Conservation (phyloP, 23 tunicate species). For the Ascidia mentula region DNA sequence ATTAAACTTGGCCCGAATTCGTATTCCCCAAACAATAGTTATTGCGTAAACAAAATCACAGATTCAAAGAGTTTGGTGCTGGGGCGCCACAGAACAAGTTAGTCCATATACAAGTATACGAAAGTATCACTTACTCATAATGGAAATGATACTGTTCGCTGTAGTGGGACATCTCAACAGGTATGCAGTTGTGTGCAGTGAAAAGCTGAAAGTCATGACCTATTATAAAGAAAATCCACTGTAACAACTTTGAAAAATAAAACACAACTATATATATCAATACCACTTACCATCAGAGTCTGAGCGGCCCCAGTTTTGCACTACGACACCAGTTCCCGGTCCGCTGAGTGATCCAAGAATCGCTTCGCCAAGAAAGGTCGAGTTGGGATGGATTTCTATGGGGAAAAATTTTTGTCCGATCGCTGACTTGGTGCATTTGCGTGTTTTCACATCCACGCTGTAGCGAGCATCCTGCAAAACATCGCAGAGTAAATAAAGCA, state of each 20-base stretch:
- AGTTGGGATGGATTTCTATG: slow-evolving; percentile 32
- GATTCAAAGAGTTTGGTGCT: no score
- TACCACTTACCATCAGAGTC: slow-evolving; percentile 4
- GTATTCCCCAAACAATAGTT: no score
- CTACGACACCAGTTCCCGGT: slow-evolving; percentile 31
- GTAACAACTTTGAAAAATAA: not conserved
- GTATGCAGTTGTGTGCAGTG: slow-evolving; percentile 39
- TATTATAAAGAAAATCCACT: not conserved
- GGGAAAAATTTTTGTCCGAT: slow-evolving; percentile 13
- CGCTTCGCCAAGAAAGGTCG: slow-evolving; percentile 31
- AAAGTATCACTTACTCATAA: slow-evolving; percentile 13
- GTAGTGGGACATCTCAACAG: slow-evolving; percentile 13
- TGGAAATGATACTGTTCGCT: slow-evolving; percentile 21
- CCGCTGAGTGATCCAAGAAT: slow-evolving; percentile 26
- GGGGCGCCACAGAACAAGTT: no score
- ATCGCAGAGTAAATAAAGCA: not conserved
- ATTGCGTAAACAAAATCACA: no score
- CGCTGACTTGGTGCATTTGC: slow-evolving; percentile 30
- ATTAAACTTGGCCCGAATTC: no score
- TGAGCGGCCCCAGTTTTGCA: slow-evolving; percentile 57
- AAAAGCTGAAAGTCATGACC: slow-evolving; percentile 20
- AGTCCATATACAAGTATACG: no score
- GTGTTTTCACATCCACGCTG: slow-evolving; percentile 33
- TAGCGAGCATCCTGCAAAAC: not conserved
- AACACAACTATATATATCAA: not conserved